phyloP scores from a whole-genome alignment of 2,888 invertebrate genomes.

The Heliconius sara region DNA sequence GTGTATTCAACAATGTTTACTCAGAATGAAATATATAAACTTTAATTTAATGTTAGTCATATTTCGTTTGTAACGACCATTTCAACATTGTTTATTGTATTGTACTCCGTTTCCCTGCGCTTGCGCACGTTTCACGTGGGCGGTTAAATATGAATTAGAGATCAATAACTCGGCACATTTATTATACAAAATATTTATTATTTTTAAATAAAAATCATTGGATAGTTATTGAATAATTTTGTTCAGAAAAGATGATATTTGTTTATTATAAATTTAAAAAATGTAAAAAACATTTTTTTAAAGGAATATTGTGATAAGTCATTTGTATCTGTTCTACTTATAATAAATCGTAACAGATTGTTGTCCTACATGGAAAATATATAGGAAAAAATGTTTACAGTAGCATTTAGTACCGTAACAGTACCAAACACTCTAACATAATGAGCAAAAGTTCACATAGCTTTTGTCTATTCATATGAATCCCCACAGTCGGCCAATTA shows the following conservation, averaged over 20 bases:
- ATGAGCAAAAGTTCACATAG: no score
- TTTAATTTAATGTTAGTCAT: background rate
- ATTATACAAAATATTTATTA: background rate
- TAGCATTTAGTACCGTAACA: no score
- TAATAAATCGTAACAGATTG: no score
- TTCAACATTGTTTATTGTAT: conserved; percentile 17
- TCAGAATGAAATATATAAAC: background rate
- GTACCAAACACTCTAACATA: no score
- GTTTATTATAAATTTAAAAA: background rate
- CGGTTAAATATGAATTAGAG: background rate
- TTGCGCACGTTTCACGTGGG: conserved; percentile 18
- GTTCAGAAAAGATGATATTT: background rate
- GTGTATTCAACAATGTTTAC: background rate
- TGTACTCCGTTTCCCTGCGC: background rate
- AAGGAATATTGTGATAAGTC: no score
- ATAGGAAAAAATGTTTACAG: no score
- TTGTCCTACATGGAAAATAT: no score
- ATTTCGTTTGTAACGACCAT: background rate
- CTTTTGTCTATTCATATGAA: no score
- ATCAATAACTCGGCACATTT: conserved; percentile 6
- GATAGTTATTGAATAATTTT: background rate
- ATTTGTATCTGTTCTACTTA: no score
- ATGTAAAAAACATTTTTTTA: background rate
- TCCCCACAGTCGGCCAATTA: no score
- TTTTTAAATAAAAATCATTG: background rate